phyloP scores from a whole-genome alignment of 2,888 invertebrate species.

The Cheilosia soror region DNA sequence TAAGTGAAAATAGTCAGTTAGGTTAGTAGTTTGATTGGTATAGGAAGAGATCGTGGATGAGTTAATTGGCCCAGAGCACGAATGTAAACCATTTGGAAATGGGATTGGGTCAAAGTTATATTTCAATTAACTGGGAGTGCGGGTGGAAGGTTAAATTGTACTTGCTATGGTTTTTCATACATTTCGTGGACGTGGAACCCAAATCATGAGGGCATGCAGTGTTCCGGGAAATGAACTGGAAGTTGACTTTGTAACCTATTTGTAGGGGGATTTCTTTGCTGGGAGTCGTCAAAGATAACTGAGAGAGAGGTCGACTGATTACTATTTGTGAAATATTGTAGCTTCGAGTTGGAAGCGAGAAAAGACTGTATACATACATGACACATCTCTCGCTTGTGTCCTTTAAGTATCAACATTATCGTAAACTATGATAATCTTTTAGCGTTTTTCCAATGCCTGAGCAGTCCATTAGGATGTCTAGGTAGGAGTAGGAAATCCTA shows the following conservation, averaged over 20 bases:
- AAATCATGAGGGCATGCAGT: conserved; percentile 22
- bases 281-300: background rate
- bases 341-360: no score
- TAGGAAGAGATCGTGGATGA: conserved; percentile 69
- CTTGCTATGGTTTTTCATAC: conserved; percentile 35
- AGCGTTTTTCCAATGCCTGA: no score
- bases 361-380: no score
- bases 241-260: conserved; percentile 63
- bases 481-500: no score
- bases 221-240: conserved; percentile 42
- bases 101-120: conserved; percentile 74
- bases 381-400: no score
- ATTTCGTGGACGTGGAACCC: conserved; percentile 21
- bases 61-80: conserved; percentile 74
- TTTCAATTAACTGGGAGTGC: conserved; percentile 66
- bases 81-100: conserved; percentile 70
- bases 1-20: conserved; percentile 60
- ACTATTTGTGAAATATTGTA: background rate
- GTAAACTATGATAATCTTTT: no score
- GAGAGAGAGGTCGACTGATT: background rate
- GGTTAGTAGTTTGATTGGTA: conserved; percentile 58
- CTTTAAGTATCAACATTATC: no score
- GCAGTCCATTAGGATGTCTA: no score
- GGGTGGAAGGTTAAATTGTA: conserved; percentile 62
- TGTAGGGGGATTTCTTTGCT: conserved; percentile 12